Conservation (phyloP, 2,888 invertebrate genomes). For the Geotrupes spiniger region DNA sequence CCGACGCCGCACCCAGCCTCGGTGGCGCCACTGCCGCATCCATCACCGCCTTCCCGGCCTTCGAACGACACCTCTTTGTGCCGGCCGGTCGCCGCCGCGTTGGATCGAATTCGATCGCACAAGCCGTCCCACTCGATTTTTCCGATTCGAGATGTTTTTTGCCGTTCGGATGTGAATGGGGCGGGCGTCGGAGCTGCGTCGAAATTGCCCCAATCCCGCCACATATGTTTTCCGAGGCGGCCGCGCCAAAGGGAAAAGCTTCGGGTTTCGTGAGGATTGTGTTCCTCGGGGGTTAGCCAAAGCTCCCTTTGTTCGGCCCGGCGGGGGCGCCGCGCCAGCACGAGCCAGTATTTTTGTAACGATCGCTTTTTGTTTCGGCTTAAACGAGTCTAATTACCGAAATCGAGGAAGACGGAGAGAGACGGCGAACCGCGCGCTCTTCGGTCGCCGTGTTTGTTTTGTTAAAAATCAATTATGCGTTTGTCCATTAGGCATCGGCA, state of each 20-base stretch:
- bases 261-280: slow-evolving; percentile 36
- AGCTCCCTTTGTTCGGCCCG: slow-evolving; percentile 35
- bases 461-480: slow-evolving; percentile 11
- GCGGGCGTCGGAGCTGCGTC: not conserved
- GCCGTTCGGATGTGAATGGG: no score
- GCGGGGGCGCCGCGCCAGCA: slow-evolving; percentile 32
- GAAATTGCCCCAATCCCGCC: slow-evolving; percentile 33
- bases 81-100: not conserved
- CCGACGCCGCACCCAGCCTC: slow-evolving; percentile 24
- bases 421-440: no score
- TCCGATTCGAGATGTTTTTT: no score
- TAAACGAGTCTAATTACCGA: no score
- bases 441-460: no score
- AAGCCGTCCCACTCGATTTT: not conserved
- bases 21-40: slow-evolving; percentile 27
- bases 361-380: no score
- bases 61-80: slow-evolving; percentile 29
- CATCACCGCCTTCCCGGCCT: slow-evolving; percentile 25
- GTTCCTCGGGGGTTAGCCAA: slow-evolving; percentile 32
- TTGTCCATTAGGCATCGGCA: slow-evolving; percentile 18
- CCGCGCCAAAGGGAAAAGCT: slow-evolving; percentile 31
- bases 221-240: slow-evolving; percentile 28
- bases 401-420: no score
- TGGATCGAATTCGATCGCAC: not conserved
- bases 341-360: slow-evolving; percentile 28